Conservation (phyloP, 1,140 invertebrate genomes). For the Euglossa dilemma region DNA sequence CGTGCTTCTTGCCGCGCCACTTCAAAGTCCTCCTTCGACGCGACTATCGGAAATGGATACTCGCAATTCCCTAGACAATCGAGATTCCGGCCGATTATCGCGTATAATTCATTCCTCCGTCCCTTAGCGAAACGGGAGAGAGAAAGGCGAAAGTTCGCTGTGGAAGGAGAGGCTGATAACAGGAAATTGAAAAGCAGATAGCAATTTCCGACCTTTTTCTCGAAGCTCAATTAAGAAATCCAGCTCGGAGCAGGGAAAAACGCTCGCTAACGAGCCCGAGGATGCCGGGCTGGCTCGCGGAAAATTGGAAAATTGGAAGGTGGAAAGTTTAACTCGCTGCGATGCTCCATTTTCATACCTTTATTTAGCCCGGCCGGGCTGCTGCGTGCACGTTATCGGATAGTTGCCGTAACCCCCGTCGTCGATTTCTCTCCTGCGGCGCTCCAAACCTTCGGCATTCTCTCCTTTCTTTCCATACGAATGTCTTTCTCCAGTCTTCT, state of each 20-base stretch:
- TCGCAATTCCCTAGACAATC: conserved; percentile 59
- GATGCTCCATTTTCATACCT: neutral
- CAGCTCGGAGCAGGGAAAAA: neutral
- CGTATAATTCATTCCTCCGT: conserved; percentile 14
- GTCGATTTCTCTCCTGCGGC: neutral
- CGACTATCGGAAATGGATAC: conserved; percentile 48
- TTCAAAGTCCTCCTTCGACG: conserved; percentile 47
- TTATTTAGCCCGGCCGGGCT: neutral
- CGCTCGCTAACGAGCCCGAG: conserved; percentile 22
- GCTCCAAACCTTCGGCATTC: neutral
- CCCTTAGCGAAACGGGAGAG: neutral
- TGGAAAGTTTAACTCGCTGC: conserved; percentile 9
- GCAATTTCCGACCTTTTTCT: conserved; percentile 39
- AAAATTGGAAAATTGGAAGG: conserved; percentile 21
- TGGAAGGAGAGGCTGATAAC: conserved; percentile 19
- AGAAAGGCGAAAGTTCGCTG: neutral
- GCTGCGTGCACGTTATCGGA: neutral
- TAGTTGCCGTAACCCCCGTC: neutral
- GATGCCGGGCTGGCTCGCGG: neutral
- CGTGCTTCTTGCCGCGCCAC: conserved; percentile 59
- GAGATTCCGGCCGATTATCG: conserved; percentile 58
- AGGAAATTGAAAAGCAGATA: conserved; percentile 56
- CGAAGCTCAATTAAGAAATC: conserved; percentile 41
- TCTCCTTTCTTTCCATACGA: neutral
- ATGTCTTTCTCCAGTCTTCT: neutral